phyloP scores from a whole-genome alignment of 2,888 invertebrate genomes.

The Tachina grossa region DNA sequence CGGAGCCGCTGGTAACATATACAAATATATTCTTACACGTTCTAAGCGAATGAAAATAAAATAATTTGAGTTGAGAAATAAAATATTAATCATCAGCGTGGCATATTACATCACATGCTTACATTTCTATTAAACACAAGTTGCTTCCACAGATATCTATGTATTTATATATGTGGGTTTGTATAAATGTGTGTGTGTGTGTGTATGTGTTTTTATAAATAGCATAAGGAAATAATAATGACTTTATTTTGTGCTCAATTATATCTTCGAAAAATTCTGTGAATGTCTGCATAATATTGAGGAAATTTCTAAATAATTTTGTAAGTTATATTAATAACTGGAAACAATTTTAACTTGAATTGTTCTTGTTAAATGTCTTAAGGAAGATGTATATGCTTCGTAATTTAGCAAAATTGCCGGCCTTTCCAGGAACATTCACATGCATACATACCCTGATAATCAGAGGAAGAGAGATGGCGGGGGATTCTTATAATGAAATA shows the following conservation, averaged over 20 bases:
- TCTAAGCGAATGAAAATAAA: too few relatives aligned
- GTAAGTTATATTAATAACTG: conserved; percentile 42
- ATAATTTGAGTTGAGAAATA: too few relatives aligned
- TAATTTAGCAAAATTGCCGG: conserved; percentile 60
- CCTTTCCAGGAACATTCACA: background rate
- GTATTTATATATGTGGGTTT: too few relatives aligned
- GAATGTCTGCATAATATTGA: conserved; percentile 11
- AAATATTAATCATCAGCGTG: too few relatives aligned
- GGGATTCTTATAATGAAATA: background rate
- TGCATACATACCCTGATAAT: background rate
- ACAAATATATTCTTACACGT: too few relatives aligned
- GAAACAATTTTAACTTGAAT: conserved; percentile 26
- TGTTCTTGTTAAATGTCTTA: conserved; percentile 44
- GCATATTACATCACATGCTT: too few relatives aligned
- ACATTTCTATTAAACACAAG: too few relatives aligned
- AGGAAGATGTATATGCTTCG: conserved; percentile 61
- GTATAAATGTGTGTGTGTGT: background rate
- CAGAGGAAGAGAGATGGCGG: background rate
- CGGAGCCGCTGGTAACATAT: too few relatives aligned
- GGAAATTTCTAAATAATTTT: conserved; percentile 31
- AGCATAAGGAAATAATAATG: too few relatives aligned
- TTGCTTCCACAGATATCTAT: too few relatives aligned
- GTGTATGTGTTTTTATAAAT: background rate
- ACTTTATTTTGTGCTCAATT: background rate
- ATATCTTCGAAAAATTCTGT: background rate